Conservation (phyloP, 2,888 invertebrate species). For the Drosophila recens region DNA sequence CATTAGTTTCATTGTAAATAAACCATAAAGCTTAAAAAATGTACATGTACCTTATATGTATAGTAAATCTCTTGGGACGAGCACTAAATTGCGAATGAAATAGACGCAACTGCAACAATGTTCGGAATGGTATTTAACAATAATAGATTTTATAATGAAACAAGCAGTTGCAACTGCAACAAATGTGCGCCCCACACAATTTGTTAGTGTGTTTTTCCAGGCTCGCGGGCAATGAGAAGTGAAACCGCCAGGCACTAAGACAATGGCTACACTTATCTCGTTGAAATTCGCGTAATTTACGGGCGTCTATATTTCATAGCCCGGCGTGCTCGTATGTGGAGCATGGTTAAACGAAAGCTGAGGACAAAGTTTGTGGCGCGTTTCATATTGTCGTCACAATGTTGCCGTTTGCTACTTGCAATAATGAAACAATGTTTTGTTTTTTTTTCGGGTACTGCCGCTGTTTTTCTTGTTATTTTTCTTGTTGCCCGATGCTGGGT, state of each 20-base stretch:
- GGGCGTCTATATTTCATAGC: slow-evolving; percentile 23
- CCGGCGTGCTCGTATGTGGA: slow-evolving; percentile 42
- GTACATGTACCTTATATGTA: neutral
- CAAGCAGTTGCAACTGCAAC: slow-evolving; percentile 2
- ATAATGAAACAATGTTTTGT: slow-evolving; percentile 60
- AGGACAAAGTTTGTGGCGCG: slow-evolving; percentile 59
- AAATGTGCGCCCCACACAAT: slow-evolving; percentile 2
- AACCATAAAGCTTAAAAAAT: neutral
- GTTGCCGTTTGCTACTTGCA: slow-evolving; percentile 42
- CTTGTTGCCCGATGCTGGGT: slow-evolving; percentile 14
- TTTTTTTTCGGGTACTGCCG: neutral
- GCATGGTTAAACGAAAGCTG: slow-evolving; percentile 30
- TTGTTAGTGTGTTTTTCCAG: neutral
- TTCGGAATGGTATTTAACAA: slow-evolving; percentile 10
- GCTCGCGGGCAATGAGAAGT: neutral
- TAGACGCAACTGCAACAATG: neutral
- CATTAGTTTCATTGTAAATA: neutral
- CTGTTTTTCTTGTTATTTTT: neutral
- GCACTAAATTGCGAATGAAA: slow-evolving; percentile 1
- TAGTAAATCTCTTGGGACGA: neutral
- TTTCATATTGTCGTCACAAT: slow-evolving; percentile 46
- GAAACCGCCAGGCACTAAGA: slow-evolving; percentile 20
- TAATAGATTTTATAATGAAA: slow-evolving; percentile 11
- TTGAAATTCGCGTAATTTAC: slow-evolving; percentile 59
- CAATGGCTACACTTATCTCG: slow-evolving; percentile 63